These are phyloP conservation scores for Nephrotoma guestfalica DNA, from an alignment of 2,888 invertebrate genomes.

Conservation along the genomic window DNA sequence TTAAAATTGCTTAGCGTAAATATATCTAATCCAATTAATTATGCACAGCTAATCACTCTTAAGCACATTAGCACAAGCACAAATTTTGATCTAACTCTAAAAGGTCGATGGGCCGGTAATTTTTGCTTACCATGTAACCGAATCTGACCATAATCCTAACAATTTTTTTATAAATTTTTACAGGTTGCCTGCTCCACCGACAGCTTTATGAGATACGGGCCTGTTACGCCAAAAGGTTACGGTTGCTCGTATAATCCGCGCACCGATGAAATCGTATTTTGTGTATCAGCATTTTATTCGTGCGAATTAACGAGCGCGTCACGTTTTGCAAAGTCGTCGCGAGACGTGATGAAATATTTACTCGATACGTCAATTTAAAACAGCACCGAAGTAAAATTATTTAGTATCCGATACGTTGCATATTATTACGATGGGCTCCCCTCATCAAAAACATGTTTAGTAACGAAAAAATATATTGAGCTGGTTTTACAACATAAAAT, in stretches of 20 bases:
- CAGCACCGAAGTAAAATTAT: not conserved
- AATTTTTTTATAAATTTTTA: not conserved
- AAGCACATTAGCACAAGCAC: not conserved
- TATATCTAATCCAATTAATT: not conserved
- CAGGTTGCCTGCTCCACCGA: constrained; percentile 75
- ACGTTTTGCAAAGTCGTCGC: constrained; percentile 30
- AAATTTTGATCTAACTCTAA: not conserved
- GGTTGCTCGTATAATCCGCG: constrained; percentile 93
- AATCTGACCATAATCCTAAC: not conserved
- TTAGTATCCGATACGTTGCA: not conserved
- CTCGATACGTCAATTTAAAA: constrained; percentile 16
- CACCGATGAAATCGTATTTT: constrained; percentile 67
- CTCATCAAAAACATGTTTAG: not conserved
- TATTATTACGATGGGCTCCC: not conserved
- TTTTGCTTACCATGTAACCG: not conserved
- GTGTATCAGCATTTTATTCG: constrained; percentile 76
- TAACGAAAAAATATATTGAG: not conserved
- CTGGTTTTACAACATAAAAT: not conserved
- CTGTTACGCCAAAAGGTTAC: constrained; percentile 94
- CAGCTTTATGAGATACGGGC: constrained; percentile 92
- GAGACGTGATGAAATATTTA: constrained; percentile 31
- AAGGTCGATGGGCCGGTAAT: not conserved
- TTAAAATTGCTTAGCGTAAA: not conserved
- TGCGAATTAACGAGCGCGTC: constrained; percentile 66
- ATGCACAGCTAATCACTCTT: not conserved